Evolutionary conservation across 2,888 invertebrate species (phyloP), one percentile per base, ranked within the genome.

Genomic region (Aradus depressus): DNA sequence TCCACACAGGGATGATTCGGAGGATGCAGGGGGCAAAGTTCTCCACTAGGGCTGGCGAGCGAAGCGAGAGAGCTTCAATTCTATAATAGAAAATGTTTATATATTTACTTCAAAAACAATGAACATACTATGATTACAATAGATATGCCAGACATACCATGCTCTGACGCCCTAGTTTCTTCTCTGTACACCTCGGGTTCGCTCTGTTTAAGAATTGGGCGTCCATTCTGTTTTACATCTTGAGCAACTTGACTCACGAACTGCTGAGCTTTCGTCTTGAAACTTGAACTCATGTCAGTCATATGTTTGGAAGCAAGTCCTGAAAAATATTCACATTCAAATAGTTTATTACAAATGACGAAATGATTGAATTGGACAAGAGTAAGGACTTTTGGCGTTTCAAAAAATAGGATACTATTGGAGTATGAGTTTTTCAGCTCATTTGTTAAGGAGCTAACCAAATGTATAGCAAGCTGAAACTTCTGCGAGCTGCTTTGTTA

Each of bases 161-260:
- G 79, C 69, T 81, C 78, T 38, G 80, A 75, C 35, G 79, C 72
- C 62, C 81, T 73, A n/a, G 77, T 73, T 62, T 82, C 81, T 64
- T 82, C 81, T 55, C 80, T 71, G 64, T 80, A 82, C 12, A 79
- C 77, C 63, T 81, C 80, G n/a, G 80, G 68, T 48, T 72, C 78
- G 58, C 31, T 39, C 22, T 32, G 53, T 16, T 35, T 37, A 18
- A 23, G 49, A 32, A 22, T 44, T 25, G 38, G 44, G 47, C 70
- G 71, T 53, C 66, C 66, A 53, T 65, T 63, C 58, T 65, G 63
- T 54, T 68, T 72, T 41, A 80, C 68, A 66, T 81, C 81, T 31
- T 71, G 71, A 64, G 77, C 76, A 44, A 82, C 73, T 55, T 81
- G 79, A 52, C 72, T 73, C 23, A 76, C 74, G 63, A 82, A 82